Conservation (phyloP, 2,888 invertebrate species). For the Tortricodes alternella region DNA sequence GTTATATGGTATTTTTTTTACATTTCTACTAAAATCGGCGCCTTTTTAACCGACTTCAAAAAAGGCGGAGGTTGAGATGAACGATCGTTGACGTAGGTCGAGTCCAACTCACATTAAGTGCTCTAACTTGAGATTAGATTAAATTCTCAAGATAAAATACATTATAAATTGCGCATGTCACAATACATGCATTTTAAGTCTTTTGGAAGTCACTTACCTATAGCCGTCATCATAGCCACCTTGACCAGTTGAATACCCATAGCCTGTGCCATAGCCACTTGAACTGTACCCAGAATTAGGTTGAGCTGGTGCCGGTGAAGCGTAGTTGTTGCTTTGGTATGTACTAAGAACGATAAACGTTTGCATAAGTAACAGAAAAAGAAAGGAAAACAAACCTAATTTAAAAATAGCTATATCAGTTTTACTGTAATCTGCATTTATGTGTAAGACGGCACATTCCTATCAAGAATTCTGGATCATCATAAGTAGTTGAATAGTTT, state of each 20-base stretch:
- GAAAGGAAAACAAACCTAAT: background rate
- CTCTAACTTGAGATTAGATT: too few species aligned
- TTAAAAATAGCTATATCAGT: conserved; percentile 1
- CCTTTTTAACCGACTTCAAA: too few species aligned
- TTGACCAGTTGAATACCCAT: conserved; percentile 70
- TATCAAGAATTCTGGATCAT: conserved; percentile 75
- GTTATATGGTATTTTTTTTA: too few species aligned
- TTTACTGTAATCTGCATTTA: conserved; percentile 61
- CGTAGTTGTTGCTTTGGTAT: conserved; percentile 65
- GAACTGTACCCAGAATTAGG: conserved; percentile 61
- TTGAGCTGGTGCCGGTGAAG: conserved; percentile 58
- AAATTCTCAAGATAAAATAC: too few species aligned
- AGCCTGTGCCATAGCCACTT: conserved; percentile 59
- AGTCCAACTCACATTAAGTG: too few species aligned
- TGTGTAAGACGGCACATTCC: conserved; percentile 83
- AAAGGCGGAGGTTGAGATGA: too few species aligned
- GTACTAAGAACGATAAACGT: conserved; percentile 49
- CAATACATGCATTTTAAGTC: too few species aligned
- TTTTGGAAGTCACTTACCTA: conserved; percentile 63
- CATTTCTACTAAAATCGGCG: too few species aligned
- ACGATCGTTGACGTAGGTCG: too few species aligned
- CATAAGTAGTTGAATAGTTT: conserved; percentile 45
- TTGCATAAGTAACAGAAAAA: background rate
- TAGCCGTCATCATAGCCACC: conserved; percentile 68
- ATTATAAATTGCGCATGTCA: too few species aligned